Conservation (phyloP, 2,797 vertebrate genomes). For the Enteromius afrohamiltoni region DNA sequence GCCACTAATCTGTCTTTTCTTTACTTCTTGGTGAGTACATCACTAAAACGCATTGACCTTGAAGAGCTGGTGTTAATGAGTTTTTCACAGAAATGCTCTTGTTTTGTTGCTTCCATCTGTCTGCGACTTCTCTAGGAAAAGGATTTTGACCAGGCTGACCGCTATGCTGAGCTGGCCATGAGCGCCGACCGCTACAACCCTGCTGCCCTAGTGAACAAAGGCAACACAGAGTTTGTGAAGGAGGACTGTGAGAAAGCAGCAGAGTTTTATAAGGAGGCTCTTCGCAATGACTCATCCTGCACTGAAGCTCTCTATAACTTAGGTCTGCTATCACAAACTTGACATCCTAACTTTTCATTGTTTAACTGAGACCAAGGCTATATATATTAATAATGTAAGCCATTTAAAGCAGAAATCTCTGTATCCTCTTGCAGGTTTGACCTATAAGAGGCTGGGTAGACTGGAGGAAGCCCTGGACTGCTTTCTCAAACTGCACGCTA, state of each 20-base stretch:
- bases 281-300: constrained; percentile 96
- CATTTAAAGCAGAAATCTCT: neutral
- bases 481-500: constrained; percentile 95
- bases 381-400: neutral
- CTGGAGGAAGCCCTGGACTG: constrained; percentile 92
- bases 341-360: neutral
- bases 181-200: constrained; percentile 94
- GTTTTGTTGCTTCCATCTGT: neutral
- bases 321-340: constrained; percentile 73
- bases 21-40: constrained; percentile 88
- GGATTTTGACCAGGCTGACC: constrained; percentile 88
- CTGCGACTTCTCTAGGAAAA: constrained; percentile 81
- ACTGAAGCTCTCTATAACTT: constrained; percentile 97
- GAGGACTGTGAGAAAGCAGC: constrained; percentile 93
- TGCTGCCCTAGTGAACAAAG: constrained; percentile 94
- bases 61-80: neutral
- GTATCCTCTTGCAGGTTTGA: constrained; percentile 79
- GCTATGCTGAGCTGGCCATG: constrained; percentile 93
- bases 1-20: constrained; percentile 96
- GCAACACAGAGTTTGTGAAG: constrained; percentile 88
- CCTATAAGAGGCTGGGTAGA: constrained; percentile 87
- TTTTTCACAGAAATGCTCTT: neutral
- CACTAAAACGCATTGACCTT: neutral
- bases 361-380: neutral
- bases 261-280: constrained; percentile 95